These are phyloP conservation scores for Tyrophagus putrescentiae DNA, from an alignment of 1,140 invertebrate genomes.

Conservation along the genomic window DNA sequence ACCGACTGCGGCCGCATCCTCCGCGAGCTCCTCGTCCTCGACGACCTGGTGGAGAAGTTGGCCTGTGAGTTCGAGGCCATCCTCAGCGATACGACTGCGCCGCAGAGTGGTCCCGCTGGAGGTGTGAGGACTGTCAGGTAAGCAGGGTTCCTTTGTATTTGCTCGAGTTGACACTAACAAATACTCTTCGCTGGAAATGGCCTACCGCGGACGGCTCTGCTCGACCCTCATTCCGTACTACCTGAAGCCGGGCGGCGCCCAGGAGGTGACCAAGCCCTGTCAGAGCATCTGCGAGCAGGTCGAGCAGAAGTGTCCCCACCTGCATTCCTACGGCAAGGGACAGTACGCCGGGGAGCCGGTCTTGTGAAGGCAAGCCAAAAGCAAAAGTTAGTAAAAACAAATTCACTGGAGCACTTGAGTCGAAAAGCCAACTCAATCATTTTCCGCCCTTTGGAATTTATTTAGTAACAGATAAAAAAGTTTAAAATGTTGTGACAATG, in stretches of 20 bases:
- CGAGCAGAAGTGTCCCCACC: slow-evolving; percentile 29
- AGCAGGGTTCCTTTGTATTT: slow-evolving; percentile 11
- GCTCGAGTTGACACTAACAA: neutral
- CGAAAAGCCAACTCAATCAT: no score
- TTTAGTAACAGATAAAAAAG: no score
- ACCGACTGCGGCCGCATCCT: slow-evolving; percentile 5
- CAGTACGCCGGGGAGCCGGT: slow-evolving; percentile 30
- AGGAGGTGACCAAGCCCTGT: slow-evolving; percentile 26
- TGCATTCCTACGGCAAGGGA: slow-evolving; percentile 28
- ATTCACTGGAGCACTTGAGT: no score
- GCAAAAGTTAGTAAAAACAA: no score
- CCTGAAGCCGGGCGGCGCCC: slow-evolving; percentile 15
- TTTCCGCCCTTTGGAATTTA: no score
- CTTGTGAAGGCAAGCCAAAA: no score
- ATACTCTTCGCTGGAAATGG: slow-evolving; percentile 22
- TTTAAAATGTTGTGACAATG: no score
- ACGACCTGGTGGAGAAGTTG: slow-evolving; percentile 18
- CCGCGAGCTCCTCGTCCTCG: slow-evolving; percentile 10
- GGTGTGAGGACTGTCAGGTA: slow-evolving; percentile 25
- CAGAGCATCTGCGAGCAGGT: slow-evolving; percentile 27
- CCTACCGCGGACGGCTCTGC: slow-evolving; percentile 29
- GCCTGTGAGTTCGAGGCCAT: slow-evolving; percentile 21
- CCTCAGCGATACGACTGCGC: slow-evolving; percentile 24
- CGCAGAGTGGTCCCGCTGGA: slow-evolving; percentile 24
- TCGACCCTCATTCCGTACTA: slow-evolving; percentile 26